Base-by-base conservation (phyloP, 2,888 invertebrate species). In the Limnephilus marmoratus region DNA sequence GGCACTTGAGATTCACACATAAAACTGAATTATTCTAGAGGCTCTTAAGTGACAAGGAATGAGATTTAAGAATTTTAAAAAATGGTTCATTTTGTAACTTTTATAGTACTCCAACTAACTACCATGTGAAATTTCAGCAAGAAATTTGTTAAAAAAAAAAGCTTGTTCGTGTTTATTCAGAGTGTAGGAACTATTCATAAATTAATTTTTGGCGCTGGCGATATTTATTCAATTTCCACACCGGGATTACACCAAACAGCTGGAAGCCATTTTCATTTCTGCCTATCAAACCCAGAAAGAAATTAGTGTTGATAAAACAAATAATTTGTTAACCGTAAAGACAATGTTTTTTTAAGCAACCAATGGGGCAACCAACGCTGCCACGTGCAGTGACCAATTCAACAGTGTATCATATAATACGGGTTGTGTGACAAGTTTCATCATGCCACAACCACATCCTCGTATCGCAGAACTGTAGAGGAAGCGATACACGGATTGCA, bases 391-490 rank as follows among this genome's bases (percentile, higher is more conserved):
- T 18, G 68, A 68, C 18, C 68, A 68, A 68, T 18, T 68, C 53
- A 68, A 68, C 24, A 24, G 18, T 24, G 68, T 68, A 68, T 68
- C 7, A 41, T 41, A 34, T 24, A 49, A 34, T 18, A 18, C 81
- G n/a, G 24, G 81, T 80, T 82, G 90, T 90, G 90, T 31, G 83
- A 90, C 90, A 93, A 91, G 91, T 93, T 91, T 31, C 81, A 68
- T 88, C 92, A 93, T 93, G 93, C 93, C 93, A 93, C 92, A 92
- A 85, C 88, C n/a, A 37, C 0, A 9, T 34, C 24, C 24, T n/a
- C 18, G 85, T 41, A 34, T 68, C 68, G 24, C 68, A 68, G 68
- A 68, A 68, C 68, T 68, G 68, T 68, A 68, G 68, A 68, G 68
- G 68, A 68, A 68, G 68, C 68, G 68, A 24, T 68, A 7, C 24